phyloP scores from a whole-genome alignment of 2,113 vertebrate species.

The Oreochromis spilurus region DNA sequence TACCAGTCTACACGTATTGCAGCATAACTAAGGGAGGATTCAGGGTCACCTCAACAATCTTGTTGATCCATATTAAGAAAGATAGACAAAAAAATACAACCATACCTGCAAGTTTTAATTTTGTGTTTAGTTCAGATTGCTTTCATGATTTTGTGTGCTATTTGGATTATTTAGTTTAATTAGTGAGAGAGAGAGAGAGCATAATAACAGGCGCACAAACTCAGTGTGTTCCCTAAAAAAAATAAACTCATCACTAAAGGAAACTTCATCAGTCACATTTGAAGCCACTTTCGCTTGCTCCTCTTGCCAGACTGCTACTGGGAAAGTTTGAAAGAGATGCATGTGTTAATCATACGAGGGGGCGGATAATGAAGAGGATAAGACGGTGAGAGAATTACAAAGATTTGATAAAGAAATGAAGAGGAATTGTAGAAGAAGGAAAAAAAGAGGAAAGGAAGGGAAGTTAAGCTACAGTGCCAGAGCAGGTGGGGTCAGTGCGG shows the following conservation, averaged over 20 bases:
- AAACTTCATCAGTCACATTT: not conserved
- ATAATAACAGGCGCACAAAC: not conserved
- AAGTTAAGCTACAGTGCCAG: not conserved
- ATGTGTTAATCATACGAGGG: not conserved
- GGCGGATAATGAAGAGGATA: not conserved
- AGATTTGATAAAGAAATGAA: not conserved
- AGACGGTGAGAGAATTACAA: not conserved
- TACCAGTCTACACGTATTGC: not conserved
- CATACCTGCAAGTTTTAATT: not conserved
- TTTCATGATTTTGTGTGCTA: not conserved
- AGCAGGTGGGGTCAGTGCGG: conserved; percentile 50
- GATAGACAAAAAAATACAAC: not conserved
- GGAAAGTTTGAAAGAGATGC: not conserved
- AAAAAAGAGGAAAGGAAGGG: not conserved
- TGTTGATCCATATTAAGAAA: not conserved
- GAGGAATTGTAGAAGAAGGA: not conserved
- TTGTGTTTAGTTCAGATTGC: not conserved
- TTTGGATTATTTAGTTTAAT: not conserved
- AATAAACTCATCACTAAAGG: conserved; percentile 17
- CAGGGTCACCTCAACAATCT: not conserved
- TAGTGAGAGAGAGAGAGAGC: not conserved
- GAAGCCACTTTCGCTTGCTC: not conserved
- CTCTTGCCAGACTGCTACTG: not conserved
- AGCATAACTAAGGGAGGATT: not conserved
- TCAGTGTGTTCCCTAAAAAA: not conserved